Evolutionary conservation across 2,113 vertebrate genomes (phyloP).

Genomic region (Eulemur macaco): DNA sequence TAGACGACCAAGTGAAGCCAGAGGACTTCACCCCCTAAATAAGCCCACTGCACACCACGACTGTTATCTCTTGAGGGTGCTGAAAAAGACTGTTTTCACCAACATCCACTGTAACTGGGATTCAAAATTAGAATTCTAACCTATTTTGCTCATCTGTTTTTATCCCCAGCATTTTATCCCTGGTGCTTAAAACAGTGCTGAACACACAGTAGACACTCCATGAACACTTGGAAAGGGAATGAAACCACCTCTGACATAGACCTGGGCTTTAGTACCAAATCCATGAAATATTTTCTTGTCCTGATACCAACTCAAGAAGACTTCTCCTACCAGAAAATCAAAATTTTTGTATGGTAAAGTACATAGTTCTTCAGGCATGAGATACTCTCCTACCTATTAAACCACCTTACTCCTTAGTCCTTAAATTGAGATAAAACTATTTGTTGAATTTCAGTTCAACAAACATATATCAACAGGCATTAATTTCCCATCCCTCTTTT

Average conservation of each 20-base stretch:
- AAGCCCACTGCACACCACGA: not conserved
- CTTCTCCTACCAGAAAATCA: not conserved
- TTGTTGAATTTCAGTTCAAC: not conserved
- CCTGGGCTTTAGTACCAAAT: not conserved
- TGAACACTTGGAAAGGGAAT: slow-evolving; percentile 44
- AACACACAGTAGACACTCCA: not conserved
- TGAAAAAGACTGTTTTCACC: not conserved
- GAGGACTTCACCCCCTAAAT: not conserved
- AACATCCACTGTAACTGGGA: not conserved
- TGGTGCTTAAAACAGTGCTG: slow-evolving; percentile 26
- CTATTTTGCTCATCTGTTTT: not conserved
- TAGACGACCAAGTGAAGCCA: not conserved
- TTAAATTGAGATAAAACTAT: slow-evolving; percentile 22
- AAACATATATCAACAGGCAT: not conserved
- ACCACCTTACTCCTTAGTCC: not conserved
- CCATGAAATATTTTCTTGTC: not conserved
- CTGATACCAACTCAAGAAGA: not conserved
- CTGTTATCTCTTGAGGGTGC: not conserved
- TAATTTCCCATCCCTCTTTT: not conserved
- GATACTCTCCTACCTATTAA: not conserved
- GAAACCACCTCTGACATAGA: not conserved
- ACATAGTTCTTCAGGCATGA: not conserved
- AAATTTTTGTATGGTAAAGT: not conserved
- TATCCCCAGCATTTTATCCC: not conserved
- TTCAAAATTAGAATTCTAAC: not conserved